phyloP scores from a whole-genome alignment of 2,113 vertebrate genomes.

The Heteronetta atricapilla region DNA sequence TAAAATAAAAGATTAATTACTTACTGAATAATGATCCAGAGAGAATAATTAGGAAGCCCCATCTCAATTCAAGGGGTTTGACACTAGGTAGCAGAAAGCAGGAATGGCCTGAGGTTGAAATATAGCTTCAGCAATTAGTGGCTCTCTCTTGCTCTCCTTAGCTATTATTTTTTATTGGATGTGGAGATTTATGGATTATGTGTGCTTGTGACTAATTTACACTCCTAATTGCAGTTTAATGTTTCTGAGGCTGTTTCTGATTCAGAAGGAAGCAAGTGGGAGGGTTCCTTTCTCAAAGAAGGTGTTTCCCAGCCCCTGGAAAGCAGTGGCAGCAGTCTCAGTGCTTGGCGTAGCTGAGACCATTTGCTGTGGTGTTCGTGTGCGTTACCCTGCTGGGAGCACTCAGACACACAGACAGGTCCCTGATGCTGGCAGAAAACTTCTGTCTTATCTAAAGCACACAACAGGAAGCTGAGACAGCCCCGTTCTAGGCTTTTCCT shows the following conservation, averaged over 20 bases:
- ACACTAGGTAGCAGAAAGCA: background rate
- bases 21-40: background rate
- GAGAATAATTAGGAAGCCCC: slow-evolving; percentile 10
- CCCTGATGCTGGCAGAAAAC: background rate
- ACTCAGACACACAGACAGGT: too few relatives aligned
- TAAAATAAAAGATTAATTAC: background rate
- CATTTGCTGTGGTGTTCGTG: rapidly evolving
- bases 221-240: slow-evolving; percentile 43
- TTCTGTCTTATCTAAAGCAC: background rate
- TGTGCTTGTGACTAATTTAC: slow-evolving; percentile 14
- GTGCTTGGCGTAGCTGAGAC: background rate
- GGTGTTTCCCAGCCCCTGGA: background rate
- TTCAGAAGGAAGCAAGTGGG: background rate
- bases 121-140: slow-evolving; percentile 30
- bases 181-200: slow-evolving; percentile 39
- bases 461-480: background rate
- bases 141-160: background rate
- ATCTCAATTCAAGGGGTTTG: background rate
- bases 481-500: background rate
- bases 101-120: slow-evolving; percentile 17
- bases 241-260: slow-evolving; percentile 11
- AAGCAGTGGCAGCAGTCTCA: background rate
- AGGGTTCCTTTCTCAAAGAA: background rate
- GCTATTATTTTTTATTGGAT: slow-evolving; percentile 57
- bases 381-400: background rate